A percentile compares a stretch with the other conserved stretches of the same genome.
phyloP scores from a whole-genome alignment of 2,888 invertebrate genomes.

The Leptinotarsa haldemani region DNA sequence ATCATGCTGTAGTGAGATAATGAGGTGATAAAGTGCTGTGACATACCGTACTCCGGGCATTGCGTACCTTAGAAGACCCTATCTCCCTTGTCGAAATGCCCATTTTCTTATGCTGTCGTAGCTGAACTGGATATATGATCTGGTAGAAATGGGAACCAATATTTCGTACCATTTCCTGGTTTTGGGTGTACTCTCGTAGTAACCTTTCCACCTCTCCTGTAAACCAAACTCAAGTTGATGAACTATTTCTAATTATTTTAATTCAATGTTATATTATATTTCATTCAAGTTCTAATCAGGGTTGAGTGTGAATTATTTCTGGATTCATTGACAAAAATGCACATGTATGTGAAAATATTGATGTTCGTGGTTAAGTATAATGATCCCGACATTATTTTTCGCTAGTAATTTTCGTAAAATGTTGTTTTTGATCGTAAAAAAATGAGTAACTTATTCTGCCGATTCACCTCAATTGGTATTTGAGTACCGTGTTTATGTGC shows the following conservation, averaged over 20 bases:
- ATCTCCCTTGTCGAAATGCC: slow-evolving; percentile 94
- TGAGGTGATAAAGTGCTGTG: slow-evolving; percentile 62
- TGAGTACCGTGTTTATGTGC: no score
- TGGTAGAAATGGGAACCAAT: slow-evolving; percentile 93
- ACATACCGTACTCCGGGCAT: slow-evolving; percentile 72
- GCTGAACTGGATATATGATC: slow-evolving; percentile 94
- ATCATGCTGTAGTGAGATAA: slow-evolving; percentile 36
- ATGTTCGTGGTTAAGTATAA: no score
- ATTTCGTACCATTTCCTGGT: slow-evolving; percentile 91
- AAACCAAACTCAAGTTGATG: slow-evolving; percentile 52
- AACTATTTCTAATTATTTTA: not conserved
- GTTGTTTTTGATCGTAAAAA: no score
- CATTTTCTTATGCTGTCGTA: slow-evolving; percentile 95
- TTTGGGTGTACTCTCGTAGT: slow-evolving; percentile 90
- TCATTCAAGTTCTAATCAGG: no score
- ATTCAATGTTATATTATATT: no score
- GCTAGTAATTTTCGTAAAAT: no score
- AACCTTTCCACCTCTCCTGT: slow-evolving; percentile 92
- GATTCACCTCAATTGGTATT: no score
- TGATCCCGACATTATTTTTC: no score
- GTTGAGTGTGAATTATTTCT: no score
- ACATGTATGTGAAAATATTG: no score
- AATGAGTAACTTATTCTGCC: no score
- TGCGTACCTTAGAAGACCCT: slow-evolving; percentile 86
- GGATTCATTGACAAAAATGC: no score